A percentile compares a stretch with the other conserved stretches of the same genome.
Evolutionary conservation across 2,113 vertebrate species (phyloP).

Genomic region (Poecile atricapillus): DNA sequence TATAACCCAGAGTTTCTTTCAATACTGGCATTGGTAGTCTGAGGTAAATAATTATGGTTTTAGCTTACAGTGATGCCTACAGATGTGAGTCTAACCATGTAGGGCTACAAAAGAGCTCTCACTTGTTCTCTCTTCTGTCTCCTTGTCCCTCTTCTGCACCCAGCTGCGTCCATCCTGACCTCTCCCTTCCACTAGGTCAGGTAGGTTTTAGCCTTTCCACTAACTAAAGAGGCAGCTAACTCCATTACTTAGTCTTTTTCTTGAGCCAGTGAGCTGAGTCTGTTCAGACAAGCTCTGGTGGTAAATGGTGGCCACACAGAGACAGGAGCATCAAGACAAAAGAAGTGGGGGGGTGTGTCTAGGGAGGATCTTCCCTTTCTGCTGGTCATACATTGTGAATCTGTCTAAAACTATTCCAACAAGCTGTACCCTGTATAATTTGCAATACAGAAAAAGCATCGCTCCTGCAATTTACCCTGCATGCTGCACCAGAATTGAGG

Average conservation of each 20-base stretch:
- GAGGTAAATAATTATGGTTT: not conserved
- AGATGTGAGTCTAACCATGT: not conserved
- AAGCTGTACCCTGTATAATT: not conserved
- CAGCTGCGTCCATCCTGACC: not conserved
- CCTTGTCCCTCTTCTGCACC: not conserved
- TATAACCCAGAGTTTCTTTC: not conserved
- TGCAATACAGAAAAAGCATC: not conserved
- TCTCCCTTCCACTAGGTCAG: not conserved
- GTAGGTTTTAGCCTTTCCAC: not conserved
- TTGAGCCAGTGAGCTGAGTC: not conserved
- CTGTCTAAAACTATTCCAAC: not conserved
- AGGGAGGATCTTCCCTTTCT: not conserved
- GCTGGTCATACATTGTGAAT: not conserved
- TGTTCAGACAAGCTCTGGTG: not conserved
- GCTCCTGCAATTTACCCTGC: not conserved
- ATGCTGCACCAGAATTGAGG: not conserved
- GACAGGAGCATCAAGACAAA: not conserved
- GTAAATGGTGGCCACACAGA: not conserved
- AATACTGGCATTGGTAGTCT: not conserved
- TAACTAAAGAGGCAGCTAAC: not conserved
- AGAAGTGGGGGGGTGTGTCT: rapidly evolving
- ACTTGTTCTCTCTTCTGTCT: not conserved
- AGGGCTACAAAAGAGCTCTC: not conserved
- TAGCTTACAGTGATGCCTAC: not conserved
- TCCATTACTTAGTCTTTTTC: not conserved